A percentile compares a stretch with the other conserved stretches of the same genome.
Evolutionary conservation across 2,113 vertebrate species (phyloP).

Genomic region (Balaenoptera acutorostrata): DNA sequence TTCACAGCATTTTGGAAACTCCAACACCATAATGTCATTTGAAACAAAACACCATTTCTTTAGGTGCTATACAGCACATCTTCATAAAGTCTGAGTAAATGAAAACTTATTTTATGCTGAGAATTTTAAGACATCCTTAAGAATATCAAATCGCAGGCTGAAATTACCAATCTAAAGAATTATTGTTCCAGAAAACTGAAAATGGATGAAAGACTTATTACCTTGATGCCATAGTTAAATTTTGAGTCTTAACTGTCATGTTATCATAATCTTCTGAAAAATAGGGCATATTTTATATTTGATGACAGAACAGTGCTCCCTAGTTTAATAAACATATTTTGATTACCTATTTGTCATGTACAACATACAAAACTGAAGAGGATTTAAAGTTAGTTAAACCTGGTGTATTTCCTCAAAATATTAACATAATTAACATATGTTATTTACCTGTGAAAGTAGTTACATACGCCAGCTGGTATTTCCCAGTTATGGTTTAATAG

Average conservation of each 20-base stretch:
- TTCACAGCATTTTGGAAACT: background rate
- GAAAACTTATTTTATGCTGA: conserved; percentile 9
- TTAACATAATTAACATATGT: background rate
- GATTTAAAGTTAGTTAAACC: conserved; percentile 26
- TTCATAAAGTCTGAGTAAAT: background rate
- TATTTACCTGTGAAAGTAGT: background rate
- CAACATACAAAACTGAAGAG: background rate
- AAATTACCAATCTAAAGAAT: conserved; percentile 13
- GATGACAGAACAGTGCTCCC: conserved; percentile 8
- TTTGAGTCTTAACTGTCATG: background rate
- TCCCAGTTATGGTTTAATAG: background rate
- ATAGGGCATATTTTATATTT: background rate
- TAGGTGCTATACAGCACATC: background rate
- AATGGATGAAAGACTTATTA: background rate
- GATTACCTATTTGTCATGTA: background rate
- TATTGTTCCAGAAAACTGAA: conserved; percentile 17
- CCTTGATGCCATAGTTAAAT: background rate
- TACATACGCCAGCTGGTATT: background rate
- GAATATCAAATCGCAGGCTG: background rate
- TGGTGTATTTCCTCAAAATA: conserved; percentile 19
- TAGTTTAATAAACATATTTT: conserved; percentile 12
- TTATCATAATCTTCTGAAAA: conserved; percentile 37
- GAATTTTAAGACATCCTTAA: conserved; percentile 19
- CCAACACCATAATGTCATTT: background rate
- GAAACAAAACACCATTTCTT: background rate